These are phyloP conservation scores for Sciurus niger DNA, from an alignment of 2,113 vertebrate genomes.

Conservation along the genomic window DNA sequence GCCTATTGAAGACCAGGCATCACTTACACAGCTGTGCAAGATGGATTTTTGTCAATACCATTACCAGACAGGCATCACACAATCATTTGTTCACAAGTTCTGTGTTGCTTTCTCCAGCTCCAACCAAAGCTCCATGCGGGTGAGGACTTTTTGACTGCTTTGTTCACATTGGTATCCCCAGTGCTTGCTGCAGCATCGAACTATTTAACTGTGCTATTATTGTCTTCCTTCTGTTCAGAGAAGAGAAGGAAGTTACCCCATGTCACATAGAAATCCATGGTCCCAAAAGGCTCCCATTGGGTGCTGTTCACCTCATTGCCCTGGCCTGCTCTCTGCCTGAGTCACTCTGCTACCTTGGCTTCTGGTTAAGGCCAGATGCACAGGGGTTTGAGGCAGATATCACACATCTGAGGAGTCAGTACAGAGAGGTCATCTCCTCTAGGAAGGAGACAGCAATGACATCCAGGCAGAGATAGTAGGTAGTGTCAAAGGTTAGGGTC, in stretches of 20 bases:
- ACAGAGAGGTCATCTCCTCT: not conserved
- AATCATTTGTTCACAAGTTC: not conserved
- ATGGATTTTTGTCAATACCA: not conserved
- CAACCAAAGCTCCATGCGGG: too few species aligned
- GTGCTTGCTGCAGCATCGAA: not conserved
- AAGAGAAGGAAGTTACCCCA: not conserved
- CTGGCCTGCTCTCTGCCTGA: not conserved
- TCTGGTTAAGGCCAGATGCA: not conserved
- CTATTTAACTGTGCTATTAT: not conserved
- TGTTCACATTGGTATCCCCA: accelerated
- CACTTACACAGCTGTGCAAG: not conserved
- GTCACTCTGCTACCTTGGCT: not conserved
- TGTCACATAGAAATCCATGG: not conserved
- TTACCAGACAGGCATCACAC: too few species aligned
- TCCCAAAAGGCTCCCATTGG: not conserved
- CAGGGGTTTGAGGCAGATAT: accelerated
- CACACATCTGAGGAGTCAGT: not conserved
- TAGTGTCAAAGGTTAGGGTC: not conserved
- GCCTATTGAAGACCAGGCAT: not conserved
- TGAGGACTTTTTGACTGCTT: not conserved
- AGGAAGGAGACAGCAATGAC: not conserved
- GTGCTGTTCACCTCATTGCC: not conserved
- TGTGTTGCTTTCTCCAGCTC: not conserved
- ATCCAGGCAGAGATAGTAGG: not conserved
- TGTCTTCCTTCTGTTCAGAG: not conserved